Evolutionary conservation across 2,797 vertebrate species (phyloP).

Genomic region (Tapirus indicus): DNA sequence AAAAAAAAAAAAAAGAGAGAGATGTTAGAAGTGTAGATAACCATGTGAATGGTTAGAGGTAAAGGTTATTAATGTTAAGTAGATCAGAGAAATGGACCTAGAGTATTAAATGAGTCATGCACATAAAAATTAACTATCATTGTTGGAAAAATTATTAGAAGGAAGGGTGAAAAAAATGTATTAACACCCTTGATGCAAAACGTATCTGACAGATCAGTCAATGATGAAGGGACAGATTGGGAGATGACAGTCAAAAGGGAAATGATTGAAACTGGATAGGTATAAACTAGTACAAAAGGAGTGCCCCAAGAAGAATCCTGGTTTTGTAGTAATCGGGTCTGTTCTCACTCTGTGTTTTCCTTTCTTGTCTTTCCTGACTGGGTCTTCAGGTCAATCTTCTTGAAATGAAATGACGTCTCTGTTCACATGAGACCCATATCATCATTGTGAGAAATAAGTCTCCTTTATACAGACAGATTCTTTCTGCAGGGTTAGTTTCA

Average conservation of each 20-base stretch:
- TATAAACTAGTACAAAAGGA: background rate
- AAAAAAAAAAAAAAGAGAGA: no score
- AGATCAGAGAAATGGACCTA: background rate
- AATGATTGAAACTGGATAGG: background rate
- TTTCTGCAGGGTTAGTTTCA: background rate
- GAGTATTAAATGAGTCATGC: background rate
- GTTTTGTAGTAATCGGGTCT: background rate
- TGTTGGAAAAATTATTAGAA: background rate
- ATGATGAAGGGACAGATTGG: background rate
- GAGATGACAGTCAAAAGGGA: background rate
- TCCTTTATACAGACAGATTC: background rate
- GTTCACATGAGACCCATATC: background rate
- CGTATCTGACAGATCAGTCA: background rate
- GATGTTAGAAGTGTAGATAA: background rate
- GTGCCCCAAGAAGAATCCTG: background rate
- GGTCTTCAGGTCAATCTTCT: background rate
- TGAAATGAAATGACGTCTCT: slow-evolving; percentile 15
- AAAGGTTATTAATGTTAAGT: background rate
- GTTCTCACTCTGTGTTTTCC: background rate
- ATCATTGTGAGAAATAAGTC: background rate
- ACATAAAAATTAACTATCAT: background rate
- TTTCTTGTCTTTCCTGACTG: background rate
- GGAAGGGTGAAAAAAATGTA: background rate
- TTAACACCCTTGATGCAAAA: background rate
- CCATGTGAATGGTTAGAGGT: background rate